Percentiles rank a stretch among this genome's conserved stretches.
Conservation (phyloP, 2,113 vertebrate genomes). For the Ammodytes dubius region DNA sequence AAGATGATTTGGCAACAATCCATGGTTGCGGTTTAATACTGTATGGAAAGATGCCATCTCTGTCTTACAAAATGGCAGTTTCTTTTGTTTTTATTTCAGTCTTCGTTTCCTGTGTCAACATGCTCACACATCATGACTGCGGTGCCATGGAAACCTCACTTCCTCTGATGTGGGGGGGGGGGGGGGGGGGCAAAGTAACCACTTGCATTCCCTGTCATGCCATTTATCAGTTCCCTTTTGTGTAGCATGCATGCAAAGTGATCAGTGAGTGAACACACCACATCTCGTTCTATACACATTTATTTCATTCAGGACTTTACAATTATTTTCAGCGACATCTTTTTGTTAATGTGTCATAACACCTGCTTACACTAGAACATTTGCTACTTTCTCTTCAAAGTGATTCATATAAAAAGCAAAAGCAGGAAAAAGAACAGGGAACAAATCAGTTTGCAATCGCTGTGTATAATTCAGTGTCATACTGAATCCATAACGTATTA, state of each 20-base stretch:
- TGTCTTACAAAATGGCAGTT: constrained; percentile 58
- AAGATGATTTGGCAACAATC: background rate
- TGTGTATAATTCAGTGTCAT: constrained; percentile 17
- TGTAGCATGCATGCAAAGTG: constrained; percentile 22
- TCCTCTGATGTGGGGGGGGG: constrained; percentile 30
- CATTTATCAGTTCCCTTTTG: constrained; percentile 30
- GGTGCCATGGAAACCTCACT: constrained; percentile 79
- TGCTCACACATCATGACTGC: constrained; percentile 43
- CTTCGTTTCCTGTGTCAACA: constrained; percentile 51
- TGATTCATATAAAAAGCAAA: constrained; percentile 52
- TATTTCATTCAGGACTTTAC: constrained; percentile 75
- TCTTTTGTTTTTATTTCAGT: constrained; percentile 44
- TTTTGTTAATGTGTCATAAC: constrained; percentile 70
- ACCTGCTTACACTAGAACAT: constrained; percentile 71
- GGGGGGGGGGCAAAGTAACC: constrained; percentile 17
- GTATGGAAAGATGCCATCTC: constrained; percentile 21
- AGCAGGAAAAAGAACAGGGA: constrained; percentile 8
- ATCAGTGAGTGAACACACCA: constrained; percentile 45
- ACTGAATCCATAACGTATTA: constrained; percentile 4
- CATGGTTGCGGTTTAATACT: background rate
- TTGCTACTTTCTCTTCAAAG: constrained; percentile 59
- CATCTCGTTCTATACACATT: constrained; percentile 69
- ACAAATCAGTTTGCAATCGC: constrained; percentile 12
- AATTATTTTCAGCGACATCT: constrained; percentile 67
- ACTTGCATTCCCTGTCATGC: constrained; percentile 30